Conservation (phyloP, 92 coral and sea anemone species). For the Palythoa grandis region DNA sequence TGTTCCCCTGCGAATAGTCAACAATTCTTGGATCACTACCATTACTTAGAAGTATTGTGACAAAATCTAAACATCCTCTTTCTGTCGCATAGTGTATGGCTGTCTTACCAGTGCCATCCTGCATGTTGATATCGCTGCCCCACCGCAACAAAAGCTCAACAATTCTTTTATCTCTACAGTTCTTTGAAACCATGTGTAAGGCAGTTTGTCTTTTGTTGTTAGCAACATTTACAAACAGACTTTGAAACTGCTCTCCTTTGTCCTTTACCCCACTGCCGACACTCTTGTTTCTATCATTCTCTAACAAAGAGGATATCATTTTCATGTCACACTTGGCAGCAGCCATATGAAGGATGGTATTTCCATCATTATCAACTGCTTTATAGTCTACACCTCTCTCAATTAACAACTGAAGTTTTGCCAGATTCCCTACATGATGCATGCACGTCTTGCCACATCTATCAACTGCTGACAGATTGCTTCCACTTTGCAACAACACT, state of each 20-base stretch:
- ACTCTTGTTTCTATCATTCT: background rate
- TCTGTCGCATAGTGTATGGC: constrained; percentile 25
- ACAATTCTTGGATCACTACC: background rate
- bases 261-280: background rate
- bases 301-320: constrained; percentile 23
- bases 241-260: background rate
- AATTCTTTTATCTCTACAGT: background rate
- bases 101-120: background rate
- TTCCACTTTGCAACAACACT: constrained; percentile 27
- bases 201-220: constrained; percentile 20
- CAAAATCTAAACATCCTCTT: constrained; percentile 1
- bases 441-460: constrained; percentile 25
- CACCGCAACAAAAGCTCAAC: background rate
- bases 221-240: constrained; percentile 6
- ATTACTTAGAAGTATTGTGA: background rate
- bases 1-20: constrained; percentile 4
- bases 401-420: constrained; percentile 13
- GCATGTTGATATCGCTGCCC: constrained; percentile 11
- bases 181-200: constrained; percentile 1
- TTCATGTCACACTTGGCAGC: background rate
- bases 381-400: constrained; percentile 37
- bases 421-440: constrained; percentile 19
- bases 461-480: constrained; percentile 20
- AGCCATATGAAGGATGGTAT: constrained; percentile 13
- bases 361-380: constrained; percentile 39